Base-by-base conservation (phyloP, 1,140 invertebrate species). In the Phymastichus coffea region DNA sequence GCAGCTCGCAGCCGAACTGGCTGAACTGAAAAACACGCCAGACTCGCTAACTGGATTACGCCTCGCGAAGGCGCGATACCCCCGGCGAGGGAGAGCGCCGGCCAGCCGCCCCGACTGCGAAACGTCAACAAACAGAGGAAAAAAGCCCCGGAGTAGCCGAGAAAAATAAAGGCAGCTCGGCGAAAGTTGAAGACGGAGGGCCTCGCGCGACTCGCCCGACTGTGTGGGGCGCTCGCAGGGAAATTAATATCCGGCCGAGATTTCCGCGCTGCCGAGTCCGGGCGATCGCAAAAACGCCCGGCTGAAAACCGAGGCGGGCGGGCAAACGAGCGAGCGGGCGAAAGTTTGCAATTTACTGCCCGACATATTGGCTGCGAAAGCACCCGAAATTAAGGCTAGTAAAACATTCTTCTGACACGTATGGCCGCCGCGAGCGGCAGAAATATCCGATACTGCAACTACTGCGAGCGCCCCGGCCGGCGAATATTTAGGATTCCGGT, bases 351-450 rank as follows among this genome's bases (percentile, higher is more conserved):
- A 76, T 75, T 76, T 76, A 75, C 71, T 70, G 67, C 66, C 63
- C 68, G 70, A 74, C 73, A 76, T 75, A 76, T 75, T 76, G 74
- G 73, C 74, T 74, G 65, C 69, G 71, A 75, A 73, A 71, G 70
- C 70, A 68, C 68, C 67, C 71, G 70, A 74, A 76, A 75, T 76
- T 74, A 76, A 75, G 73, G 71, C 72, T 76, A 75, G 72, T 76
- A 76, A 76, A 76, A 76, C 72, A 76, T 70, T 71, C 70, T 66
- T 65, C 66, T 75, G 70, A 74, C 72, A 71, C 64, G 55, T 59
- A 55, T 35, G 52, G 37, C 37, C n/a, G 9, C 33, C 47, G 8
- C 14, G 20, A 14, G 19, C 15, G 44, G 15, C 37, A 20, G n/a
- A 61, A 56, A 61, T 61, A 56, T 56, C 55, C 52, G 52, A 61